Evolutionary conservation across 2,888 invertebrate genomes (phyloP).

Genomic region (Stegophylla sp.): DNA sequence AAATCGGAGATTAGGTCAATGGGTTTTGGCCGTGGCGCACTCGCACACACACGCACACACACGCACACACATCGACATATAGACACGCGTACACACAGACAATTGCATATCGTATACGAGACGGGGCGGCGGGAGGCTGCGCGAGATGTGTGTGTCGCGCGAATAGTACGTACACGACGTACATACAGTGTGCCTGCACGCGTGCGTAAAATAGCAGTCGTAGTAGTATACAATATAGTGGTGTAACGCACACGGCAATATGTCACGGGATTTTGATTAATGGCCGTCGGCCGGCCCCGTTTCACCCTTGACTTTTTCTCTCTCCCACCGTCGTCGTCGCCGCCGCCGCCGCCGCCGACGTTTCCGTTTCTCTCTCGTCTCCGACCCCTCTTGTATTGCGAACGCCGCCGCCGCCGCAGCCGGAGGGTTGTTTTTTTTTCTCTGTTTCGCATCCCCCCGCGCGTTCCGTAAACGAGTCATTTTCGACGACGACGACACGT

Average conservation of each 20-base stretch:
- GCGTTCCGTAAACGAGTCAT: not conserved
- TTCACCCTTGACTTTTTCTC: constrained; percentile 55
- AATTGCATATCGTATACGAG: not conserved
- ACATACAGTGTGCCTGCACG: not conserved
- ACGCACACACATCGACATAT: too few species aligned
- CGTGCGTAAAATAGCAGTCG: not conserved
- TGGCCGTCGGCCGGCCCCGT: constrained; percentile 59
- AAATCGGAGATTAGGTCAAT: constrained; percentile 51
- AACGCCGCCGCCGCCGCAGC: not conserved
- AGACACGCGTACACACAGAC: not conserved
- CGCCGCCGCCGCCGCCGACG: not conserved
- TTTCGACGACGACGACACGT: not conserved
- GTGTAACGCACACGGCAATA: constrained; percentile 55
- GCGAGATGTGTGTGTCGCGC: too few species aligned
- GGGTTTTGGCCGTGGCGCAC: constrained; percentile 20
- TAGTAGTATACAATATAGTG: constrained; percentile 11
- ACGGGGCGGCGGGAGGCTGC: not conserved
- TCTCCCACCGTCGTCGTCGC: not conserved
- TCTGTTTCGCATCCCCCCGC: not conserved
- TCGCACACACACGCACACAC: not conserved
- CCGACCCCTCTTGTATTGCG: not conserved
- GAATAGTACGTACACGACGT: not conserved
- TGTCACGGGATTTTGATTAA: constrained; percentile 59
- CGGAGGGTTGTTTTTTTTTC: constrained; percentile 30
- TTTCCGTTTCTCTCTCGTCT: not conserved